These are phyloP conservation scores for Parus major DNA, from an alignment of 2,113 vertebrate genomes.

Conservation along the genomic window DNA sequence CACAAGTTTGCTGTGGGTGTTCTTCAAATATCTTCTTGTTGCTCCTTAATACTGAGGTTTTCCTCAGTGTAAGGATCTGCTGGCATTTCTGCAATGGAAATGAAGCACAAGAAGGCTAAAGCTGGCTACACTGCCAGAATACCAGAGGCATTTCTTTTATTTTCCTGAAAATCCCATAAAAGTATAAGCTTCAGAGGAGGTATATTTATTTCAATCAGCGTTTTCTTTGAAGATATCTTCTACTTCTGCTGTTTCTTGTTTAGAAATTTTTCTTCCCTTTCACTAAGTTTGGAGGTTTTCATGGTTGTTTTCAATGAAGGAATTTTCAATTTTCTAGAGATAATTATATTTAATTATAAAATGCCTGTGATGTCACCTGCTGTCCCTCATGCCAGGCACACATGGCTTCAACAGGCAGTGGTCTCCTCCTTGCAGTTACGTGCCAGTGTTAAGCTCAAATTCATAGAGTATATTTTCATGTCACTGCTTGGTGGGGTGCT, in stretches of 20 bases:
- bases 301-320: neutral
- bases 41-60: neutral
- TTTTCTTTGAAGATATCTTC: neutral
- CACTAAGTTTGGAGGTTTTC: neutral
- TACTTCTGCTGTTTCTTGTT: neutral
- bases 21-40: neutral
- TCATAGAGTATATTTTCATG: neutral
- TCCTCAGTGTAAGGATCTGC: neutral
- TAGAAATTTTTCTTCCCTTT: neutral
- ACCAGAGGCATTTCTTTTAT: neutral
- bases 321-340: neutral
- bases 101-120: neutral
- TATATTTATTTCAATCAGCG: neutral
- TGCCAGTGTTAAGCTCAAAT: neutral
- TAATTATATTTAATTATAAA: neutral
- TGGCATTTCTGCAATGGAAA: neutral
- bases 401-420: neutral
- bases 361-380: neutral
- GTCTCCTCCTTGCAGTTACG: neutral
- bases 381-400: neutral
- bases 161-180: neutral
- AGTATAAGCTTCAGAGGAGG: neutral
- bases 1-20: neutral
- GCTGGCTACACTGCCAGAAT: neutral
- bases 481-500: neutral